Evolutionary conservation across 2,888 invertebrate genomes (phyloP).

Genomic region (Dynastes hyllus): DNA sequence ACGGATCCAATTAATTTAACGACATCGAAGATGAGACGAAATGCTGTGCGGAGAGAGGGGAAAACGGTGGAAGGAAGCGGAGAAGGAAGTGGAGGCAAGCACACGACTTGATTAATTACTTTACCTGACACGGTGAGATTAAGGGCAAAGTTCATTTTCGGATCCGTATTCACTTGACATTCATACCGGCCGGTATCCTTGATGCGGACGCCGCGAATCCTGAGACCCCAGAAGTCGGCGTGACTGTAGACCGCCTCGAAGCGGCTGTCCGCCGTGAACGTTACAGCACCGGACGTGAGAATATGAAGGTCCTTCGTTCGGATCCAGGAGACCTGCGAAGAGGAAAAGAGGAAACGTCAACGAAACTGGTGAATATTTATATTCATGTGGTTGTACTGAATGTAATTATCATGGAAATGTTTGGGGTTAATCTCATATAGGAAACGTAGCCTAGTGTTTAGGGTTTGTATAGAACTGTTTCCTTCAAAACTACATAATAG

Average conservation of each 20-base stretch:
- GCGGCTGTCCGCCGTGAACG: constrained; percentile 81
- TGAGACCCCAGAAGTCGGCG: constrained; percentile 76
- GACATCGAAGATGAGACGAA: constrained; percentile 34
- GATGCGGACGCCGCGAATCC: constrained; percentile 75
- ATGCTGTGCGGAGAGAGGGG: background rate
- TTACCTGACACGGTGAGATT: constrained; percentile 78
- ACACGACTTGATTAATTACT: constrained; percentile 55
- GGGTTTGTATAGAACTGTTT: no score
- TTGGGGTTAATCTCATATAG: background rate
- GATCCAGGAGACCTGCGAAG: constrained; percentile 82
- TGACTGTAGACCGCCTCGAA: constrained; percentile 75
- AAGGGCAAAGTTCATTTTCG: constrained; percentile 81
- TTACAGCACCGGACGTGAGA: constrained; percentile 77
- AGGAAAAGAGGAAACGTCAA: constrained; percentile 61
- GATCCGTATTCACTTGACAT: constrained; percentile 85
- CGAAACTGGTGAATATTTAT: constrained; percentile 22
- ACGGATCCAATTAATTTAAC: constrained; percentile 40
- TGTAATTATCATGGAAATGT: background rate
- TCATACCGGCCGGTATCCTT: constrained; percentile 81
- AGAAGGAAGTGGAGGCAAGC: background rate
- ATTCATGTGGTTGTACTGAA: constrained; percentile 12
- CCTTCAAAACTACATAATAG: no score
- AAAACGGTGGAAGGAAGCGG: background rate
- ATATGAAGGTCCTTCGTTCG: constrained; percentile 81
- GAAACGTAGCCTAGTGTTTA: no score